Base-by-base conservation (phyloP, 2,888 invertebrate genomes). In the Bugula neritina region DNA sequence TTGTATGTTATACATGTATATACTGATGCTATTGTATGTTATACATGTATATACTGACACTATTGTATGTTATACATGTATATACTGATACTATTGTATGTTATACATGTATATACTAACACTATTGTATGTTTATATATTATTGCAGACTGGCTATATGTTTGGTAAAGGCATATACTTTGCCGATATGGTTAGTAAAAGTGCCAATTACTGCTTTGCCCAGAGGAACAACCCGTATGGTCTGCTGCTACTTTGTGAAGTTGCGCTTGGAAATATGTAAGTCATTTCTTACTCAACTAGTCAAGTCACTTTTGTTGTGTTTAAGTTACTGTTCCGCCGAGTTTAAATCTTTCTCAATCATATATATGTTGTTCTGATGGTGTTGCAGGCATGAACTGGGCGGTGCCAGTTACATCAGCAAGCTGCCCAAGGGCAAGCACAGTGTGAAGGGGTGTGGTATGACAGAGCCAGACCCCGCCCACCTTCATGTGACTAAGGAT, bases 111-210 rank as follows among this genome's bases (percentile, higher is more conserved):
- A n/a, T n/a, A n/a, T n/a, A n/a, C n/a, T n/a, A n/a, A n/a, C n/a
- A n/a, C n/a, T n/a, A n/a, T n/a, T n/a, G n/a, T n/a, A n/a, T n/a
- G n/a, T n/a, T n/a, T n/a, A n/a, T n/a, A n/a, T 55, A 73, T 71
- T 25, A 63, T 81, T 81, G 71, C 76, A 86, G 84, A 85, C 85
- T 74, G 87, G 87, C 35, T 88, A 88, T 82, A 98, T 99, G 98
- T 99, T 99, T 85, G 98, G 98, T 74, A 99, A 98, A 86, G 99
- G 97, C 71, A 80, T 87, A 73, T 96, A 96, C 85, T 97, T 98
- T 85, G 97, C 97, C 13, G 98, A 99, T 84, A 97, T 97, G 95
- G 96, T 97, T 0, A 93, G 94, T 5, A 99, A 99, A 84, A 95
- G 95, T 0, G 97, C 97, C 10, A 97, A 97, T 85, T 98, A 97